Base-by-base conservation (phyloP, 2,113 vertebrate genomes). In the Mormoops blainvillei region DNA sequence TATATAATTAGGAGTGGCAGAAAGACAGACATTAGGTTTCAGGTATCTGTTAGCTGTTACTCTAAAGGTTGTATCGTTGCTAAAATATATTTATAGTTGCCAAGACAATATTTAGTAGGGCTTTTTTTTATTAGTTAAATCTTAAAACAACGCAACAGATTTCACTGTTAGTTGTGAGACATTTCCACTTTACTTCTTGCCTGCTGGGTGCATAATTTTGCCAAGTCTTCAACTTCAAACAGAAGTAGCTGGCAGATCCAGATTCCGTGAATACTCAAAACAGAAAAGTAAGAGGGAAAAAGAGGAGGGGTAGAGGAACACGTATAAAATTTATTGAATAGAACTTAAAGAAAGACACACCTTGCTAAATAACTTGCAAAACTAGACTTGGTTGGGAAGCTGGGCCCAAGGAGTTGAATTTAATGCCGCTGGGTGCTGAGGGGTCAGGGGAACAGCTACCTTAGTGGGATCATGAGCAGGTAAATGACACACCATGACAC, bases 161-260 rank as follows among this genome's bases (percentile, higher is more conserved):
- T 97, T 98, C 26, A 33, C 91, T 5, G 1, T 97, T 97, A 87
- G 87, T 89, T 95, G 82, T 93, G 96, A 96, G 95, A 87, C 87
- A 88, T 85, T 97, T 98, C 94, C 95, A 94, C 86, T 87, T 88
- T 97, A 96, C 95, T 87, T 95, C 16, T 1, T 85, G 89, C 95
- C 97, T 94, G 94, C 92, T 96, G 81, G 94, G 54, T 96, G 56
- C 7, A 73, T 80, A 6, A 14, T 84, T 96, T 74, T 91, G 97
- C 98, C 97, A 97, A 97, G 96, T 93, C 73, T 94, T 93, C 89
- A 87, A 52, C 84, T 96, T 94, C 88, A 89, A 95, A 95, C 71
- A 92, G 91, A 96, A 97, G 91, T 73, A 97, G 96, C 67, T 93
- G 78, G 84, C 96, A 43, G 81, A 74, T 94, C 94, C 83, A 67